Percentiles rank a stretch among this genome's conserved stretches.
Conservation (phyloP, 2,797 vertebrate species). For the Leptatherina wallacei region DNA sequence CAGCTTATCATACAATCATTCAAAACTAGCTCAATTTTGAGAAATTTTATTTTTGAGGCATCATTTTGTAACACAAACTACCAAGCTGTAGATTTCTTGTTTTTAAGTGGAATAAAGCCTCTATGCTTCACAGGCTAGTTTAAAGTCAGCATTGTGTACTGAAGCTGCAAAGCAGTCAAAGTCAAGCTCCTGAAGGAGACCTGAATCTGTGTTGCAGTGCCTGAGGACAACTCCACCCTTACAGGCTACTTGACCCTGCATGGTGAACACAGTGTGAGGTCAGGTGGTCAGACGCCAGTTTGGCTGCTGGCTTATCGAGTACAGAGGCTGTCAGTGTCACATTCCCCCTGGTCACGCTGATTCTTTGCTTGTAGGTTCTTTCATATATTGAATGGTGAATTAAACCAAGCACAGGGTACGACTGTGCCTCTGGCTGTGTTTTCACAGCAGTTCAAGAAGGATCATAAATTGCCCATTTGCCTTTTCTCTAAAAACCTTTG, state of each 20-base stretch:
- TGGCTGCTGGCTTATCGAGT: constrained; percentile 62
- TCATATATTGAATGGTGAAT: constrained; percentile 39
- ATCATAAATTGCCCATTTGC: constrained; percentile 9
- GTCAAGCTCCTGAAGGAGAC: constrained; percentile 35
- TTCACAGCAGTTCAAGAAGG: constrained; percentile 19
- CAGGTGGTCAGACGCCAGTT: constrained; percentile 68
- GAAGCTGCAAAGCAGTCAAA: constrained; percentile 14
- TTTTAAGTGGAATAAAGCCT: neutral
- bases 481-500: constrained; percentile 34
- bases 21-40: too few species aligned
- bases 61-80: neutral
- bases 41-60: too few species aligned
- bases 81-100: neutral
- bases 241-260: constrained; percentile 57
- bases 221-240: constrained; percentile 51
- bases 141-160: neutral
- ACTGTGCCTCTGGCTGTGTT: constrained; percentile 24
- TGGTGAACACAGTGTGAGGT: constrained; percentile 51
- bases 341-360: constrained; percentile 41
- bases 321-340: constrained; percentile 44
- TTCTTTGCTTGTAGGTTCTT: constrained; percentile 29
- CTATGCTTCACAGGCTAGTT: neutral
- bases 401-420: constrained; percentile 29
- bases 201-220: constrained; percentile 41
- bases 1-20: too few species aligned